Percentiles rank a stretch among this genome's conserved stretches.
phyloP scores from a whole-genome alignment of 2,113 vertebrate genomes.

The Herpetotheres cachinnans region DNA sequence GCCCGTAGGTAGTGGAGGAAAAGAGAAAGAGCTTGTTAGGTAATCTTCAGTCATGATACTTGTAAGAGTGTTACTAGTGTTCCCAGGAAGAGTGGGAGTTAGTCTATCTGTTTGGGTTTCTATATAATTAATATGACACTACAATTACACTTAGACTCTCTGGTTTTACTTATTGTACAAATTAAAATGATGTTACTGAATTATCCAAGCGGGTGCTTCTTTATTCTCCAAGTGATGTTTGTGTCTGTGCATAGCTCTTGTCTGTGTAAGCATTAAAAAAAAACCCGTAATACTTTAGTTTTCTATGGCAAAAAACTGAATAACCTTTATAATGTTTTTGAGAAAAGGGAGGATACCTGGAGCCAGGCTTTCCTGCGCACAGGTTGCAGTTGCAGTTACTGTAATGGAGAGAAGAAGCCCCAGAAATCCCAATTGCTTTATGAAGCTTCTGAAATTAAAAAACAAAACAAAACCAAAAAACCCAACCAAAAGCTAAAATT shows the following conservation, averaged over 20 bases:
- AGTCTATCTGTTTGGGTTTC: slow-evolving; percentile 62
- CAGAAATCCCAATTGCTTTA: background rate
- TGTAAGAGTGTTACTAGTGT: background rate
- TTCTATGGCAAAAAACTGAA: background rate
- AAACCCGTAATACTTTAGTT: background rate
- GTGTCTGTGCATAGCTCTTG: background rate
- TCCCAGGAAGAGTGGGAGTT: slow-evolving; percentile 54
- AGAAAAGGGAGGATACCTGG: background rate
- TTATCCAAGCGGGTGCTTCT: slow-evolving; percentile 15
- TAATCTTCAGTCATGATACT: slow-evolving; percentile 3
- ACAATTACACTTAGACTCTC: slow-evolving; percentile 46
- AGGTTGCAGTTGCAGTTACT: background rate
- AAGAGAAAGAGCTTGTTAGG: slow-evolving; percentile 2
- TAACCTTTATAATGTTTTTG: background rate
- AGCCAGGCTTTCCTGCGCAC: background rate
- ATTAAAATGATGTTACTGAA: background rate
- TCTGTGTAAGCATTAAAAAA: background rate
- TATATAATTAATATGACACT: slow-evolving; percentile 64
- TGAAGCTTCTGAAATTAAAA: background rate
- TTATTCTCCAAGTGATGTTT: background rate
- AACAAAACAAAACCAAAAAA: background rate
- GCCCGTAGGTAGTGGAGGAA: slow-evolving; percentile 12
- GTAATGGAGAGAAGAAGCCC: background rate
- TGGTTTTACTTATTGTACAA: slow-evolving; percentile 38
- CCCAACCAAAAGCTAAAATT: background rate